A percentile compares a stretch with the other conserved stretches of the same genome.
These are phyloP conservation scores for Endomychus coccineus DNA, from an alignment of 2,888 invertebrate genomes.

Conservation along the genomic window DNA sequence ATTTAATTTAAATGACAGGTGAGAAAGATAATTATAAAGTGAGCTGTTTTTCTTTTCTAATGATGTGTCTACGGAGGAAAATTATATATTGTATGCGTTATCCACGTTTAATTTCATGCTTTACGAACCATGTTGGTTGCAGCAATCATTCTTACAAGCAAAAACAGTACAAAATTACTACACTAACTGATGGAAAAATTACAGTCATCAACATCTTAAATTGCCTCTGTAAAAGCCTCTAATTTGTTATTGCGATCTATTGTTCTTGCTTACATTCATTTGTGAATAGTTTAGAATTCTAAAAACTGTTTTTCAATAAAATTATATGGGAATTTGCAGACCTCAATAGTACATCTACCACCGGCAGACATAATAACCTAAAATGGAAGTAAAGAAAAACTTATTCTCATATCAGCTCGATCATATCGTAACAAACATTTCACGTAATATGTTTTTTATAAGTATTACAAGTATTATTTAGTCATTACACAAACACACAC, in stretches of 20 bases:
- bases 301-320: no score
- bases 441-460: no score
- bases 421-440: no score
- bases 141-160: conserved; percentile 25
- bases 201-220: conserved; percentile 29
- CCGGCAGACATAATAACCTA: no score
- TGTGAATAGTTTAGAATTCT: no score
- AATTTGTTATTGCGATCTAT: conserved; percentile 25
- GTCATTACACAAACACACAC: no score
- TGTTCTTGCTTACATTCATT: conserved; percentile 8
- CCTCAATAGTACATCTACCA: no score
- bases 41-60: neutral
- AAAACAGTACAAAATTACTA: conserved; percentile 25
- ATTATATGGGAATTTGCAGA: no score
- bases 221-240: conserved; percentile 28
- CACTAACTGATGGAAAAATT: conserved; percentile 29
- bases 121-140: conserved; percentile 26
- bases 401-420: no score
- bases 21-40: neutral
- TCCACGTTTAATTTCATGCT: conserved; percentile 31
- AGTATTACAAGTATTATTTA: no score
- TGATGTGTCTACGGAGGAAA: conserved; percentile 6
- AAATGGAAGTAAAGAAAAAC: no score
- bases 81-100: conserved; percentile 16
- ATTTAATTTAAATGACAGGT: conserved; percentile 1